phyloP scores from a whole-genome alignment of 1,140 invertebrate genomes.

The Penaeus vannamei region DNA sequence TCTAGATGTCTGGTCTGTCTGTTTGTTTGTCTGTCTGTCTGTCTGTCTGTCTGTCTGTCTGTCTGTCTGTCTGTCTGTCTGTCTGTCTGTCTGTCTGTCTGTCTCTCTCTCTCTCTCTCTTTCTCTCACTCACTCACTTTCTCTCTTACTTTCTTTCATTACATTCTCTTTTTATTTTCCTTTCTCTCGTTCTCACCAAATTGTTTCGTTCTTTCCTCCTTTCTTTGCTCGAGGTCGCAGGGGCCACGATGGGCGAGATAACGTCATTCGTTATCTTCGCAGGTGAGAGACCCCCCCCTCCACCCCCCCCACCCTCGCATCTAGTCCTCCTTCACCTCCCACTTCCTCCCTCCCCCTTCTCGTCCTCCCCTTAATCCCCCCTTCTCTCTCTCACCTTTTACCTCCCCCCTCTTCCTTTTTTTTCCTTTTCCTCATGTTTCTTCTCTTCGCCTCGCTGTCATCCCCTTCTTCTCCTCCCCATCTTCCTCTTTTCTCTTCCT shows the following conservation, averaged over 20 bases:
- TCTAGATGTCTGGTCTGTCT: slow-evolving; percentile 24
- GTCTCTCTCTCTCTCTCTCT: slow-evolving; percentile 1
- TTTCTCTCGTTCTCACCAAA: not conserved
- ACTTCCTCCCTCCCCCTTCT: not conserved
- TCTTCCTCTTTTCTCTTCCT: not conserved
- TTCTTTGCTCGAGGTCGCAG: not conserved
- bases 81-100: not conserved
- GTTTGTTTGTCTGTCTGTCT: not conserved
- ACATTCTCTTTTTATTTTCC: not conserved
- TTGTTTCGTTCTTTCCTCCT: not conserved
- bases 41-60: not conserved
- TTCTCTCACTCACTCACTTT: slow-evolving; percentile 37
- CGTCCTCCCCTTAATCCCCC: not conserved
- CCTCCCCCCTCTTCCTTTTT: not conserved
- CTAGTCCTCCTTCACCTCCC: too few relatives aligned
- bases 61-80: not conserved
- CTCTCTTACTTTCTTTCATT: not conserved
- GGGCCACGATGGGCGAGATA: not conserved
- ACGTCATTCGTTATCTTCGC: not conserved
- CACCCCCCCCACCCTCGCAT: not conserved
- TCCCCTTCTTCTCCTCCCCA: not conserved
- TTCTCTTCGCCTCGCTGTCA: not conserved
- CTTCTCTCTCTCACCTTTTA: not conserved
- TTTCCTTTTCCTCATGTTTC: not conserved
- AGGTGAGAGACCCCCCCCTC: not conserved